These are phyloP conservation scores for Thunnus thynnus DNA, from an alignment of 2,113 vertebrate genomes.

Conservation along the genomic window DNA sequence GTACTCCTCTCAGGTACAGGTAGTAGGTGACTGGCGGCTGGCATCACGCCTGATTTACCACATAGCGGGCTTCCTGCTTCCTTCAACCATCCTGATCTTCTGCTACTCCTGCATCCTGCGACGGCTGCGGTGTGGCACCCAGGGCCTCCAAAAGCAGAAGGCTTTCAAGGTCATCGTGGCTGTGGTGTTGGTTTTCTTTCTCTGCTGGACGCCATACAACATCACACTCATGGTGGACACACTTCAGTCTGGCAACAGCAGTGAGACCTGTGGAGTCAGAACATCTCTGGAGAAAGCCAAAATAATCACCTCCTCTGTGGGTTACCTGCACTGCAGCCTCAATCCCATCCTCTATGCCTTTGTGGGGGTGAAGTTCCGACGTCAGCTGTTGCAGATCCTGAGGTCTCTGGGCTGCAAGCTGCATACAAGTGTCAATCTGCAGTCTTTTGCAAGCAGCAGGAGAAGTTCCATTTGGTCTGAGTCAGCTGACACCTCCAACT, in stretches of 20 bases:
- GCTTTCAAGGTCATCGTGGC: slow-evolving; percentile 87
- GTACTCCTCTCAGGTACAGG: accelerated
- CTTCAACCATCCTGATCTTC: slow-evolving; percentile 84
- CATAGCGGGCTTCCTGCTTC: slow-evolving; percentile 86
- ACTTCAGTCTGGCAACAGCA: slow-evolving; percentile 57
- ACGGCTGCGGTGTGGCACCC: slow-evolving; percentile 79
- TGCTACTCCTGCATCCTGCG: slow-evolving; percentile 88
- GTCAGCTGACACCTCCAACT: slow-evolving; percentile 86
- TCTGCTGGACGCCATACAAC: slow-evolving; percentile 91
- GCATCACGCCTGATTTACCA: slow-evolving; percentile 82
- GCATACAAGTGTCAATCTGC: slow-evolving; percentile 30
- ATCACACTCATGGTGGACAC: slow-evolving; percentile 85
- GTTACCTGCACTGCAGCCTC: slow-evolving; percentile 90
- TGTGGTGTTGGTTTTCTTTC: slow-evolving; percentile 88
- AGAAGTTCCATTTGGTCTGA: slow-evolving; percentile 87
- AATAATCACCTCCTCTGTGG: slow-evolving; percentile 81
- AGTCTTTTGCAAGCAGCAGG: slow-evolving; percentile 56
- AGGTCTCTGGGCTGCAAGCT: slow-evolving; percentile 77
- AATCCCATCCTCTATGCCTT: slow-evolving; percentile 93
- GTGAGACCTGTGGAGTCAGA: slow-evolving; percentile 52
- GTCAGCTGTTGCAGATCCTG: slow-evolving; percentile 84
- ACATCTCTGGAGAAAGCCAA: slow-evolving; percentile 73
- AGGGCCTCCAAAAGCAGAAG: slow-evolving; percentile 85
- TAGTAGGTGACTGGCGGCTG: slow-evolving; percentile 41
- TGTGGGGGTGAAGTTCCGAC: slow-evolving; percentile 89